Evolutionary conservation across 2,888 invertebrate species (phyloP).

Genomic region (Clostera curtula): DNA sequence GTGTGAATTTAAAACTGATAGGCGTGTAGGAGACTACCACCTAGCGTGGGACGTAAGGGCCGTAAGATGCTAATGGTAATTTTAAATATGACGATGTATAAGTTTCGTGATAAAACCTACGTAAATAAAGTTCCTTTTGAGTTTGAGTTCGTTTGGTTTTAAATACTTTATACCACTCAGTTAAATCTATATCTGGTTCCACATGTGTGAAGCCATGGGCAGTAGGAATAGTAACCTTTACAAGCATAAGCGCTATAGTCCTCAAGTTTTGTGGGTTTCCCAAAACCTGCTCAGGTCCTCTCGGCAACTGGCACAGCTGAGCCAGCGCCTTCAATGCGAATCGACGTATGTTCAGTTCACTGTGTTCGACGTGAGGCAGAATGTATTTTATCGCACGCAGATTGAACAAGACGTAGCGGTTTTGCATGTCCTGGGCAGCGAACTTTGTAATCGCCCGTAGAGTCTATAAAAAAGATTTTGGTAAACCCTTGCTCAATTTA

Average conservation of each 20-base stretch:
- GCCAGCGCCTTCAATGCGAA: slow-evolving; percentile 71
- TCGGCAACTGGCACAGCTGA: slow-evolving; percentile 62
- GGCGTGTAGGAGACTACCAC: too few relatives aligned
- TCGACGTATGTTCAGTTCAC: slow-evolving; percentile 55
- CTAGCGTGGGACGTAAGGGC: too few relatives aligned
- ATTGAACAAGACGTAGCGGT: slow-evolving; percentile 45
- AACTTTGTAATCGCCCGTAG: slow-evolving; percentile 64
- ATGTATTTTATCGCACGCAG: slow-evolving; percentile 49
- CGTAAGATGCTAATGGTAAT: too few relatives aligned
- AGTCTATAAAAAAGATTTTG: slow-evolving; percentile 31
- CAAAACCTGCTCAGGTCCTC: slow-evolving; percentile 61
- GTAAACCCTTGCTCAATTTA: background rate
- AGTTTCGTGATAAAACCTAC: too few relatives aligned
- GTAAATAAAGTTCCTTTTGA: too few relatives aligned
- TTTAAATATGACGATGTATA: too few relatives aligned
- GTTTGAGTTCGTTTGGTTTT: too few relatives aligned
- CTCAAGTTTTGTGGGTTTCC: slow-evolving; percentile 46
- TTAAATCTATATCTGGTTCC: too few relatives aligned
- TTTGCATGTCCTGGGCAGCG: slow-evolving; percentile 51
- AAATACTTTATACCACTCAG: too few relatives aligned
- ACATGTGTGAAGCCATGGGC: too few relatives aligned
- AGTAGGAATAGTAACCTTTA: slow-evolving; percentile 43
- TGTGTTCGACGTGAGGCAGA: slow-evolving; percentile 50
- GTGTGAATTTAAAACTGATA: too few relatives aligned
- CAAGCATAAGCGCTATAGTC: slow-evolving; percentile 52